Evolutionary conservation across 2,797 vertebrate genomes (phyloP), one percentile per base, ranked within the genome.

Genomic region (Xenops minutus): DNA sequence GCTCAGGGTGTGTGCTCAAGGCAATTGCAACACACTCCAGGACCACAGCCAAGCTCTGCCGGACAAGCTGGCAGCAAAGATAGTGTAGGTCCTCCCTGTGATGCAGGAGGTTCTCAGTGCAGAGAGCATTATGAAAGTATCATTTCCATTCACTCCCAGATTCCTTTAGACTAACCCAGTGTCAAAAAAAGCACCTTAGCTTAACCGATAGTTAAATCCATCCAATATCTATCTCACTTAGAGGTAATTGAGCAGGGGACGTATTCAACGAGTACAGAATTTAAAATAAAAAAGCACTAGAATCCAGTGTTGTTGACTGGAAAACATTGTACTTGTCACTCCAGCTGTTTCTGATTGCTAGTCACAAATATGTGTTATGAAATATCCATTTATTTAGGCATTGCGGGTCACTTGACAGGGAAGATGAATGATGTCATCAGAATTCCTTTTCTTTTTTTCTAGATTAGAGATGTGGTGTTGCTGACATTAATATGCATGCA

Each of bases 381-480:
- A 93, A 92, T 58, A 66, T 29, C 63, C 55, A 48, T 90, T 93
- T 75, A 78, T 89, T 76, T 73, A 81, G 67, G 52, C 48, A 74
- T 49, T 73, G 59, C 0, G 1, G 72, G 68, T 88, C 85, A 85
- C 44, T 90, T 80, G 61, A 77, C 56, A 89, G 56, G 49, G 56
- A 90, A 89, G 77, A 85, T 66, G 26, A 81, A 89, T 74, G 51
- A 75, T 49, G 29, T 67, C 0, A 80, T 85, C 59, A 67, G 39
- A 66, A 76, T 81, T 86, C 12, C 49, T 91, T 85, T 73, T 81
- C 26, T 52, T 78, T 87, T 92, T 89, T 92, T 44, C 69, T 87
- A 63, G 75, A 71, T 73, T 63, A 91, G 30, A 6, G 5, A 48
- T 55, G 84, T 36, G 36, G 29, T 85, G 37, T 29, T 87, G 71